phyloP scores from a whole-genome alignment of 2,797 vertebrate genomes.

The Tolypeutes matacus region DNA sequence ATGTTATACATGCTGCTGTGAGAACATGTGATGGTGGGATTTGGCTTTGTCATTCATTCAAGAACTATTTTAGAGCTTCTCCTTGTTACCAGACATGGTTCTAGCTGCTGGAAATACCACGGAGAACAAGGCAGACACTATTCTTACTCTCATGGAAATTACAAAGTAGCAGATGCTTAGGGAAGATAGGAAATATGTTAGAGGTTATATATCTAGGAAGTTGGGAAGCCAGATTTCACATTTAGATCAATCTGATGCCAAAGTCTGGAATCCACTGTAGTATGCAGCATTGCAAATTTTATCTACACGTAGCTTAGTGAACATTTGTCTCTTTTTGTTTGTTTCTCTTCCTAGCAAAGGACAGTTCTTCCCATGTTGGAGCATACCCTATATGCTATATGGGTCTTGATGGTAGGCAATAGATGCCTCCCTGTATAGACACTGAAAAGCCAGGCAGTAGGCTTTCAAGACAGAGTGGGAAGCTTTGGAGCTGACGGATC shows the following conservation, averaged over 20 bases:
- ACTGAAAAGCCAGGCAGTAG: neutral
- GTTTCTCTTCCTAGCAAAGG: neutral
- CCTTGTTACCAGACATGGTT: neutral
- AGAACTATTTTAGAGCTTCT: conserved; percentile 9
- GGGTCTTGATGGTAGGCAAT: neutral
- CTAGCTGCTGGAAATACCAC: neutral
- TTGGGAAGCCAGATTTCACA: neutral
- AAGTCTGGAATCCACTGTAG: neutral
- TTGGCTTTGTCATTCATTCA: neutral
- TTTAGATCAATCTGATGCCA: neutral
- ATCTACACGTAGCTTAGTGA: neutral
- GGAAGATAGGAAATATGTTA: neutral
- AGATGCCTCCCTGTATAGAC: neutral
- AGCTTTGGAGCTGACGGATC: conserved; percentile 97
- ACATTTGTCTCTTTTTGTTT: neutral
- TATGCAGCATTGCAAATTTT: neutral
- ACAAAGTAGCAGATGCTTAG: neutral
- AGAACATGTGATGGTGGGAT: neutral
- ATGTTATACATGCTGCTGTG: neutral
- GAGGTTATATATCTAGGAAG: neutral
- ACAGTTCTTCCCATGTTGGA: neutral
- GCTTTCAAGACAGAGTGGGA: conserved; percentile 99
- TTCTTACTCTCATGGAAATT: neutral
- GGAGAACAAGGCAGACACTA: neutral
- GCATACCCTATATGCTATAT: neutral